Conservation (phyloP, 2,113 vertebrate species). For the Brachirus orientalis region DNA sequence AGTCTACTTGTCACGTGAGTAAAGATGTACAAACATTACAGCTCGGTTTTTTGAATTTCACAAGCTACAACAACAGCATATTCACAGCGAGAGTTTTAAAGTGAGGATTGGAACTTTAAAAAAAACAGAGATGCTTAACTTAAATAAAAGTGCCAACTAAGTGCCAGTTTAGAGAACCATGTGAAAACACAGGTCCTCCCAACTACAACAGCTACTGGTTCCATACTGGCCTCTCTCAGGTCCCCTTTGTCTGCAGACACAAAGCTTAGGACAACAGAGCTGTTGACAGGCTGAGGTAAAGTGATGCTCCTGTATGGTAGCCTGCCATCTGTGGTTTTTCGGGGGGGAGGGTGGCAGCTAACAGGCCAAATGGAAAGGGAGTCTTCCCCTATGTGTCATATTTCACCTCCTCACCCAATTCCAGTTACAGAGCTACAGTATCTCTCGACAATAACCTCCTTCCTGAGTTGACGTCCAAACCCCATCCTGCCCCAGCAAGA, state of each 20-base stretch:
- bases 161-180: not conserved
- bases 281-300: conserved; percentile 74
- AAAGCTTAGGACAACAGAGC: conserved; percentile 66
- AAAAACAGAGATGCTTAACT: not conserved
- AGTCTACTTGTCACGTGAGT: not conserved
- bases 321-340: conserved; percentile 58
- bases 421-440: conserved; percentile 56
- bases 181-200: conserved; percentile 13
- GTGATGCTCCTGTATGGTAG: conserved; percentile 45
- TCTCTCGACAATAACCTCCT: conserved; percentile 38
- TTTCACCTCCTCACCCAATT: conserved; percentile 60
- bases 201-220: conserved; percentile 18
- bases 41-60: conserved; percentile 29
- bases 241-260: conserved; percentile 61
- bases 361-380: conserved; percentile 37
- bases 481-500: not conserved
- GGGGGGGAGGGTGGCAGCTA: conserved; percentile 30
- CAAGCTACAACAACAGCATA: not conserved
- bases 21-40: conserved; percentile 26
- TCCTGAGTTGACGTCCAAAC: conserved; percentile 14
- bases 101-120: conserved; percentile 5
- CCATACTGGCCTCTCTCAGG: conserved; percentile 35
- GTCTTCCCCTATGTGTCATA: conserved; percentile 54
- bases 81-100: conserved; percentile 41
- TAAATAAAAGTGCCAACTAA: conserved; percentile 29